Percentiles rank a stretch among this genome's conserved stretches.
Conservation (phyloP, 2,888 invertebrate species). For the Phyllotreta cruciferae region DNA sequence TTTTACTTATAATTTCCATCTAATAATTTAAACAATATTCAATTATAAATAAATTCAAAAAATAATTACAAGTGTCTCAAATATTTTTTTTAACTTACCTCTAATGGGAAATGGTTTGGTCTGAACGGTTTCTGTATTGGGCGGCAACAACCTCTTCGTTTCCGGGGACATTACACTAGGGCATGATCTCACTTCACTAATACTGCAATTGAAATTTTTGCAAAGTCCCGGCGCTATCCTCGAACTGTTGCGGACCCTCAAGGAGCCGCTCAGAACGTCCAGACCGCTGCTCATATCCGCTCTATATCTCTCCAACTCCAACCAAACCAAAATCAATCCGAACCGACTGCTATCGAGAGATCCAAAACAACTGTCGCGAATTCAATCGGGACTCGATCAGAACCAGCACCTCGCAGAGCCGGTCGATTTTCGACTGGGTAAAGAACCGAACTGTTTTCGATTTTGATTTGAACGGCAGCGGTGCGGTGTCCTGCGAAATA, state of each 20-base stretch:
- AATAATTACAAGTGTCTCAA: no score
- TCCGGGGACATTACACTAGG: conserved; percentile 77
- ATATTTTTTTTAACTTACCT: conserved; percentile 64
- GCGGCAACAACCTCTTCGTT: conserved; percentile 73
- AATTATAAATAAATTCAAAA: no score
- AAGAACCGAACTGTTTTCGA: conserved; percentile 32
- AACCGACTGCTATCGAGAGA: conserved; percentile 11
- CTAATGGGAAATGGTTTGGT: conserved; percentile 89
- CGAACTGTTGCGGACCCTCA: conserved; percentile 57
- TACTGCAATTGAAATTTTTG: conserved; percentile 50
- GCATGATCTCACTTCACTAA: conserved; percentile 59
- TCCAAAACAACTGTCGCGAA: conserved; percentile 7
- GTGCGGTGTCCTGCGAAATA: conserved; percentile 38
- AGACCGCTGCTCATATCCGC: conserved; percentile 55
- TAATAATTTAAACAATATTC: conserved; percentile 1
- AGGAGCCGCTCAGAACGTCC: conserved; percentile 57
- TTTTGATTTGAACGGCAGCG: background rate
- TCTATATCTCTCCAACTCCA: background rate
- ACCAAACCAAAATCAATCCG: conserved; percentile 22
- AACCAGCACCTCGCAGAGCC: background rate
- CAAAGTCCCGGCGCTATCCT: conserved; percentile 45
- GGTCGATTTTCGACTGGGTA: conserved; percentile 17
- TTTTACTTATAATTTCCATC: background rate
- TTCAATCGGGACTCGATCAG: background rate
- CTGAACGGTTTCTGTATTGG: conserved; percentile 84